A percentile compares a stretch with the other conserved stretches of the same genome.
Evolutionary conservation across 2,113 vertebrate species (phyloP).

Genomic region (Mus spicilegus): DNA sequence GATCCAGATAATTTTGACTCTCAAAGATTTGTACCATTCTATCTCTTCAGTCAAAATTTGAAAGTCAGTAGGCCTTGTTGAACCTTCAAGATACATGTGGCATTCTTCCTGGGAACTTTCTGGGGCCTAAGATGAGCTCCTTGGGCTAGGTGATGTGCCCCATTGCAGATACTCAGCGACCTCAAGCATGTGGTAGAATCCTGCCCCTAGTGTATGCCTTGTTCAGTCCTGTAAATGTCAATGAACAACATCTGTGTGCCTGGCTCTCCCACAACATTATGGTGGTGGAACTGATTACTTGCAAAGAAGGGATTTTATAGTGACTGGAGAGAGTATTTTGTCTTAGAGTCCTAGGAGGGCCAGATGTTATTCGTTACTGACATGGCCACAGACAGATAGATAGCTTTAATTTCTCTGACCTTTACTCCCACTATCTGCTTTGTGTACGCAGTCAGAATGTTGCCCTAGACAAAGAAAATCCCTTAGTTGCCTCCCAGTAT

Average conservation of each 20-base stretch:
- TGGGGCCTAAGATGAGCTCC: background rate
- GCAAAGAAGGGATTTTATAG: background rate
- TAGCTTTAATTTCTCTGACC: slow-evolving; percentile 46
- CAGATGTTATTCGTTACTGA: slow-evolving; percentile 1
- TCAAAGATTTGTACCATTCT: background rate
- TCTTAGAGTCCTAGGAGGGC: slow-evolving; percentile 8
- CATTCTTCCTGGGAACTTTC: background rate
- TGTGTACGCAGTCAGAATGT: slow-evolving; percentile 6
- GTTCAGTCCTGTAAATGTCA: background rate
- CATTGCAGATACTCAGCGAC: background rate
- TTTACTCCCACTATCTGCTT: background rate
- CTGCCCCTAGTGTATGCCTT: background rate
- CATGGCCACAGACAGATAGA: slow-evolving; percentile 22
- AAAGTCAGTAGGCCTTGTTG: background rate
- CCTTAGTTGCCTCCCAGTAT: background rate
- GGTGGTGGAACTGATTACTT: background rate
- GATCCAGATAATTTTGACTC: background rate
- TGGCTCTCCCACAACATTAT: background rate
- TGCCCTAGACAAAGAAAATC: slow-evolving; percentile 18
- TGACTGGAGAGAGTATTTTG: background rate
- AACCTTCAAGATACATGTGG: background rate
- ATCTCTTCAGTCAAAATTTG: background rate
- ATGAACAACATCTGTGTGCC: background rate
- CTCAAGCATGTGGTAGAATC: background rate
- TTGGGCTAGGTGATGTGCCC: background rate